Percentiles rank a stretch among this genome's conserved stretches.
These are phyloP conservation scores for Leptodactylus fallax DNA, from an alignment of 2,797 vertebrate species.

Conservation along the genomic window DNA sequence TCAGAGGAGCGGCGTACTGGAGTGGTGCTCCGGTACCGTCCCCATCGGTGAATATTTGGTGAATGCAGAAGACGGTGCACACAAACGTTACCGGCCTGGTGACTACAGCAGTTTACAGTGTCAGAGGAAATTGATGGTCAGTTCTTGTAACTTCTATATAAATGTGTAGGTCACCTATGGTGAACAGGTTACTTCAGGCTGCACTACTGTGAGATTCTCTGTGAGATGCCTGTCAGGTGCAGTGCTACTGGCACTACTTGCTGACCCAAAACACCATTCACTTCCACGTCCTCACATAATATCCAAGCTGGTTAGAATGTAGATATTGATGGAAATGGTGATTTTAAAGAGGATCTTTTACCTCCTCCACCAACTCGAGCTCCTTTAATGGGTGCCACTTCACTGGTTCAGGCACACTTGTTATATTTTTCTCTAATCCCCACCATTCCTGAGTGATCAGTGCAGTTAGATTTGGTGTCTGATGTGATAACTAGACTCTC, in stretches of 20 bases:
- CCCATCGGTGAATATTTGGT: conserved; percentile 93
- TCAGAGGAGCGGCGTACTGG: conserved; percentile 92
- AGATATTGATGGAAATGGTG: background rate
- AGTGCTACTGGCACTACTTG: background rate
- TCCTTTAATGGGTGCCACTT: no score
- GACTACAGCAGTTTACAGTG: conserved; percentile 82
- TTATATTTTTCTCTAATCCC: no score
- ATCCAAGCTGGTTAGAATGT: background rate
- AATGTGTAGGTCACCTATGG: no score
- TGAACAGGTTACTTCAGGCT: background rate
- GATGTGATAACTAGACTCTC: no score
- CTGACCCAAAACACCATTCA: background rate
- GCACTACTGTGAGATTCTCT: background rate
- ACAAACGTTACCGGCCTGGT: conserved; percentile 87
- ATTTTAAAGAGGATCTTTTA: background rate
- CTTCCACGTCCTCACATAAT: background rate
- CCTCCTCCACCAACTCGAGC: no score
- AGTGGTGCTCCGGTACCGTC: conserved; percentile 94
- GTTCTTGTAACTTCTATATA: conserved; percentile 52
- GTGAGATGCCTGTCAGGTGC: background rate
- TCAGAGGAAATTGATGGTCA: conserved; percentile 87
- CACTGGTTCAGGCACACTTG: no score
- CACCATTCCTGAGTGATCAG: no score
- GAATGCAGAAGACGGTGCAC: conserved; percentile 84
- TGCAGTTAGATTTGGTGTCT: no score